phyloP scores from a whole-genome alignment of 2,888 invertebrate genomes.

The Drosophila nr. perissopoda region DNA sequence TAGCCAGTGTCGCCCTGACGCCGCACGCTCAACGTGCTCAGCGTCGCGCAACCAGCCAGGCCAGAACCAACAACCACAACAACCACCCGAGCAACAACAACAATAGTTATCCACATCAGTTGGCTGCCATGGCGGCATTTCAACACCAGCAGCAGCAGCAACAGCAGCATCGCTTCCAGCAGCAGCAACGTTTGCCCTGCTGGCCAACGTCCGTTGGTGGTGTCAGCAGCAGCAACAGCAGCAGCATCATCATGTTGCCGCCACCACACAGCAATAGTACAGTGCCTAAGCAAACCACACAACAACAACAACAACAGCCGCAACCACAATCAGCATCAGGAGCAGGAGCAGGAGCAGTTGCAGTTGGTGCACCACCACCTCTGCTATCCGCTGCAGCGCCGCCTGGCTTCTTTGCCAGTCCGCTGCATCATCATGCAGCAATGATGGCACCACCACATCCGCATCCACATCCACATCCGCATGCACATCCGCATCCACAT shows the following conservation, averaged over 20 bases:
- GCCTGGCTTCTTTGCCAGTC: conserved; percentile 54
- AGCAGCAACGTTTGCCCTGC: conserved; percentile 53
- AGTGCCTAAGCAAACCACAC: conserved; percentile 5
- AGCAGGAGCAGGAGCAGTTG: conserved; percentile 23
- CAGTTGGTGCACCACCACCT: conserved; percentile 29
- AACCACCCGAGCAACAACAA: conserved; percentile 17
- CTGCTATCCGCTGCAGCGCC: conserved; percentile 36
- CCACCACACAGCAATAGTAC: conserved; percentile 55
- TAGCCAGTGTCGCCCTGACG: conserved; percentile 57
- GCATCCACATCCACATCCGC: conserved; percentile 29
- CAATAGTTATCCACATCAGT: conserved; percentile 63
- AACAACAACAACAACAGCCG: conserved; percentile 48
- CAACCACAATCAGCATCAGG: conserved; percentile 39
- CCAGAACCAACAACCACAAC: conserved; percentile 16
- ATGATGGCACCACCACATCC: conserved; percentile 62
- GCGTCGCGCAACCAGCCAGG: conserved; percentile 49
- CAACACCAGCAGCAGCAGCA: conserved; percentile 63
- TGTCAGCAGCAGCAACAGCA: conserved; percentile 10
- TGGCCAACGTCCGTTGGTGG: conserved; percentile 57
- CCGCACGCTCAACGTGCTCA: conserved; percentile 39
- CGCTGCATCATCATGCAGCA: conserved; percentile 61
- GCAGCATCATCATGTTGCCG: conserved; percentile 61
- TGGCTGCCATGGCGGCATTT: conserved; percentile 70
- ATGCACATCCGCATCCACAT: conserved; percentile 37
- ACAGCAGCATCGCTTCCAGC: conserved; percentile 41